phyloP scores from a whole-genome alignment of 2,113 vertebrate species.

The Rhadina sibilatrix region DNA sequence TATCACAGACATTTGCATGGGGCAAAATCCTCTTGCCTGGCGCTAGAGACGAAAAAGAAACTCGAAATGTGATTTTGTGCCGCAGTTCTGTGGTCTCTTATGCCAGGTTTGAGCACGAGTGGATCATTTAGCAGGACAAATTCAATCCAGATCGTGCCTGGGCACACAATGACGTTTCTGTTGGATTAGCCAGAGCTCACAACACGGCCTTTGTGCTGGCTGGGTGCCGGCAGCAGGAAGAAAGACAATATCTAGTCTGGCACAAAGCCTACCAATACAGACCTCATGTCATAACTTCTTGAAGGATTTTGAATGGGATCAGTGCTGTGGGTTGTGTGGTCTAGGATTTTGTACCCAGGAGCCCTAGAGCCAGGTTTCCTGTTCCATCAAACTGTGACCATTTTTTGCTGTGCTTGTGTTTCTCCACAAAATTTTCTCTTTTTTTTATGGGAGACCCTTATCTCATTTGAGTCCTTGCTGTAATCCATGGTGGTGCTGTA shows the following conservation, averaged over 20 bases:
- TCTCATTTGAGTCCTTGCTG: background rate
- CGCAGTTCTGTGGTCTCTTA: background rate
- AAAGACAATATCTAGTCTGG: slow-evolving; percentile 51
- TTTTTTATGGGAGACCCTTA: background rate
- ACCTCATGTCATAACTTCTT: background rate
- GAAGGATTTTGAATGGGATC: background rate
- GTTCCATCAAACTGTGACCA: background rate
- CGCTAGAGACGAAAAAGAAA: background rate
- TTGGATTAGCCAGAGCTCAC: slow-evolving; percentile 6
- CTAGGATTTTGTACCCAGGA: background rate
- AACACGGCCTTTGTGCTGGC: background rate
- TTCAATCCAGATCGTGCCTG: slow-evolving; percentile 21
- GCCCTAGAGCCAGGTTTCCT: background rate
- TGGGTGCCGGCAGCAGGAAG: background rate
- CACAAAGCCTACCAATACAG: slow-evolving; percentile 25
- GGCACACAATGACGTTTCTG: slow-evolving; percentile 25
- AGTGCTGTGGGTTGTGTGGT: background rate
- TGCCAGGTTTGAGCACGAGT: background rate
- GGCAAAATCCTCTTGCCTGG: background rate
- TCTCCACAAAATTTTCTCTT: background rate
- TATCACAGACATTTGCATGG: fast-evolving
- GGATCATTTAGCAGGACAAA: slow-evolving; percentile 3
- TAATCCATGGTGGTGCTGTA: background rate
- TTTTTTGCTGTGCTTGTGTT: background rate
- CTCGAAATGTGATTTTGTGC: background rate